Evolutionary conservation across 2,797 vertebrate species (phyloP).

Genomic region (Sebastes trivittatus): DNA sequence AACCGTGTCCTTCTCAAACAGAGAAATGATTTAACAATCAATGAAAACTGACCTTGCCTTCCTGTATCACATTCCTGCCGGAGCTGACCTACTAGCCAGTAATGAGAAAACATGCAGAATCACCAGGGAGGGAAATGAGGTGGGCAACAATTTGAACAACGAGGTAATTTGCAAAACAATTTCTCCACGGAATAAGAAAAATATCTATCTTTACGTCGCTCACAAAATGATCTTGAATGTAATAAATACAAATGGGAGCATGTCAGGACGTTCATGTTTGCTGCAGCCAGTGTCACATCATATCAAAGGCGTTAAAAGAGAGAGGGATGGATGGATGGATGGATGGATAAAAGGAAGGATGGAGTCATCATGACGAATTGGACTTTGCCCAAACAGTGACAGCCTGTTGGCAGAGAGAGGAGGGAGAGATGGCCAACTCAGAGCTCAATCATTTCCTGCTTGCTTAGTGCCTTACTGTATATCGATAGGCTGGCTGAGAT

Average conservation of each 20-base stretch:
- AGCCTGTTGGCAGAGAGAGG: constrained; percentile 60
- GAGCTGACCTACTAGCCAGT: constrained; percentile 35
- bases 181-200: not conserved
- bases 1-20: constrained; percentile 51
- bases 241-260: constrained; percentile 3
- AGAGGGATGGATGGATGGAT: constrained; percentile 29
- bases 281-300: constrained; percentile 26
- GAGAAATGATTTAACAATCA: constrained; percentile 72
- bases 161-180: not conserved
- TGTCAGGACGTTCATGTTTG: not conserved
- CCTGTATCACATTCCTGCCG: constrained; percentile 65
- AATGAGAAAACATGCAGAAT: constrained; percentile 45
- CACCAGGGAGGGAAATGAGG: not conserved
- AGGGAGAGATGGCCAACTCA: constrained; percentile 28
- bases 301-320: constrained; percentile 27
- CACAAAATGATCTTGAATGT: not conserved
- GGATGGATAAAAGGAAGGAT: constrained; percentile 48
- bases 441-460: constrained; percentile 52
- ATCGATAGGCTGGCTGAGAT: constrained; percentile 36
- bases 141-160: constrained; percentile 1
- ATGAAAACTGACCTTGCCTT: constrained; percentile 68
- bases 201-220: not conserved
- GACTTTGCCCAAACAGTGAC: constrained; percentile 59
- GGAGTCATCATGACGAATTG: constrained; percentile 60
- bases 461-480: constrained; percentile 22